Base-by-base conservation (phyloP, 2,888 invertebrate genomes). In the Parasteatoda lunata region DNA sequence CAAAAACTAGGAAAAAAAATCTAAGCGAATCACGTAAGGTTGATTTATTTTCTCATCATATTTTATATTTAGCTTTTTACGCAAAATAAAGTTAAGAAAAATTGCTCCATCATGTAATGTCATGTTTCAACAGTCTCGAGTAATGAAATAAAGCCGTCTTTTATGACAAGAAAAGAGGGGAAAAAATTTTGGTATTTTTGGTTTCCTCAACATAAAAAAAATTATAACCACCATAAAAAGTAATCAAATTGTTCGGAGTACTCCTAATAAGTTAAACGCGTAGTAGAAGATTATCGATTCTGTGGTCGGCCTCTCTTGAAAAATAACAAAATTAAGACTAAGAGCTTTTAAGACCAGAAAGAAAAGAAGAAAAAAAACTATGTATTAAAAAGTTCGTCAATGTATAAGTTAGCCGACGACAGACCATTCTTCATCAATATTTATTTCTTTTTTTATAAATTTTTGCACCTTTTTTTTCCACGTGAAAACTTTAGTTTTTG, bases 311-410 rank as follows among this genome's bases (percentile, higher is more conserved):
- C 69, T 66, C 47, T 69, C 71, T 69, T 72, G 51, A 77, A 77
- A 84, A 84, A 84, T 84, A 84, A 84, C 77, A 84, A 84, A 84
- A 84, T 84, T 84, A 84, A 77, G 59, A 77, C 71, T 77, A 72
- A 77, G 83, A 81, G 83, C 83, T 83, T 84, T 84, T 84, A 65
- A 84, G 59, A 51, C 49, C n/a, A 69, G 15, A 45, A 65, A 49
- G 47, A 11, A 71, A 52, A 70, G 59, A 73, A 49, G 49, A n/a
- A 48, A 51, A 65, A 51, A 77, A 77, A 15, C n/a, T 15, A 70
- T 47, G 48, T 64, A 75, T 47, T 54, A 78, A 78, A 78, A 78
- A 78, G 52, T 69, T 78, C 70, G 59, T 78, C 77, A 70, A 51
- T n/a, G 52, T 13, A 54, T 45, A 78, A 75, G 54, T 75, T 54